phyloP scores from a whole-genome alignment of 53 echinoderm and acorn worm species.

The Luidia sarsii region DNA sequence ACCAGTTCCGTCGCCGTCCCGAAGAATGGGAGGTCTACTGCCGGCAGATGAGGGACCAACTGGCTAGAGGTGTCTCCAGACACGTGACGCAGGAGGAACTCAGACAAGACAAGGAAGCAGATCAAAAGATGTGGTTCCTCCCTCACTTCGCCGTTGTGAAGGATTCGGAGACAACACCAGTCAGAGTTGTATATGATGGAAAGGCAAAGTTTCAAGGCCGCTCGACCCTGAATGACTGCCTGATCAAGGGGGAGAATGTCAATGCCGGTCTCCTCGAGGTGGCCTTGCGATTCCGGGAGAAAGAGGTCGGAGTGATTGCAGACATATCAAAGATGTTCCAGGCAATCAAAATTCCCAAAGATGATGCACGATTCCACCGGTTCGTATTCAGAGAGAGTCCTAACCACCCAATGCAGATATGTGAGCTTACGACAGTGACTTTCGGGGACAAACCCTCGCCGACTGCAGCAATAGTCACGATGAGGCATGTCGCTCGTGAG shows the following conservation, averaged over 20 bases:
- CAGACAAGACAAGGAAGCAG: too few species aligned
- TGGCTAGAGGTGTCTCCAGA: too few species aligned
- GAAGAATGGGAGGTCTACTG: too few species aligned
- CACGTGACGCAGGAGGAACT: too few species aligned
- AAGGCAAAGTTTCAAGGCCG: constrained; percentile 64
- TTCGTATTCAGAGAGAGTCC: constrained; percentile 68
- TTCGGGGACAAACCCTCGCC: constrained; percentile 86
- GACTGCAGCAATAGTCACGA: constrained; percentile 72
- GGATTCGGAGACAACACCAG: too few species aligned
- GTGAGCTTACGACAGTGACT: constrained; percentile 60
- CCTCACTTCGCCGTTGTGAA: too few species aligned
- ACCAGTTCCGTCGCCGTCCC: constrained; percentile 41
- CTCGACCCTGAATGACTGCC: constrained; percentile 63
- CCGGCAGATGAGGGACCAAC: too few species aligned
- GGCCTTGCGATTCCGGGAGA: constrained; percentile 57
- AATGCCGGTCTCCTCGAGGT: constrained; percentile 50
- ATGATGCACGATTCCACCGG: constrained; percentile 47
- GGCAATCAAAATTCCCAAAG: constrained; percentile 57
- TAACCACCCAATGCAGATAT: constrained; percentile 68
- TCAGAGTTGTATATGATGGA: constrained; percentile 61
- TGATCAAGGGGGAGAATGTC: constrained; percentile 62
- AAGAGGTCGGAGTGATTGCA: constrained; percentile 71
- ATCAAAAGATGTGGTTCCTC: too few species aligned
- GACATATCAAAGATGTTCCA: constrained; percentile 59
- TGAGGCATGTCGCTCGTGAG: constrained; percentile 63